Evolutionary conservation across 2,888 invertebrate genomes (phyloP).

Genomic region (Pristionchus arcanus): DNA sequence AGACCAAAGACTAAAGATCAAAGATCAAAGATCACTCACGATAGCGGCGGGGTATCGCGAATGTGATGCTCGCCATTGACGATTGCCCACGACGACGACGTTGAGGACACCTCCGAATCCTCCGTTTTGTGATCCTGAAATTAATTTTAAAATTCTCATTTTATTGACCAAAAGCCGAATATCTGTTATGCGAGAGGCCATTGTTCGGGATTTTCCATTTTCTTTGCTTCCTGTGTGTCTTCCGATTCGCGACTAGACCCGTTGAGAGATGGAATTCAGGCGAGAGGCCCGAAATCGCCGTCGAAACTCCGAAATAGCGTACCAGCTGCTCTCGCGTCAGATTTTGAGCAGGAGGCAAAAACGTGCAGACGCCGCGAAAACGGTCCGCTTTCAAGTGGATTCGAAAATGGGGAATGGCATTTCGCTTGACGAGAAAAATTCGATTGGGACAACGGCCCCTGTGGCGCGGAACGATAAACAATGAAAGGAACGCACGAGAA

Average conservation of each 20-base stretch:
- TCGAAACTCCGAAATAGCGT: not conserved
- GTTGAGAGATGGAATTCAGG: not conserved
- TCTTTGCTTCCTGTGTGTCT: not conserved
- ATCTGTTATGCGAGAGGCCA: not conserved
- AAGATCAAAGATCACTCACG: slow-evolving; percentile 23
- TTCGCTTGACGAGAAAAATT: not conserved
- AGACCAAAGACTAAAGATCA: not conserved
- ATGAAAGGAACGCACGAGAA: not conserved
- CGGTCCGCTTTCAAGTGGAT: not conserved
- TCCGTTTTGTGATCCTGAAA: slow-evolving; percentile 22
- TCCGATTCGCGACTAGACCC: not conserved
- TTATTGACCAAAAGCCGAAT: not conserved
- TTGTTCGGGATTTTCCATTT: not conserved
- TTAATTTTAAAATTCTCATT: not conserved
- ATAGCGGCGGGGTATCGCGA: not conserved
- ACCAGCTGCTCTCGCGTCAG: not conserved
- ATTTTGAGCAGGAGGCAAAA: not conserved
- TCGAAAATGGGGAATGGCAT: not conserved
- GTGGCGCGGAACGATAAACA: not conserved
- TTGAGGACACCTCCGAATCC: slow-evolving; percentile 25
- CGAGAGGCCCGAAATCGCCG: not conserved
- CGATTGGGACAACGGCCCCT: not conserved
- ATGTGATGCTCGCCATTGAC: slow-evolving; percentile 29
- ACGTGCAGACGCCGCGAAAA: not conserved
- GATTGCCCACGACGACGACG: slow-evolving; percentile 20